Percentiles rank a stretch among this genome's conserved stretches.
Conservation (phyloP, 2,888 invertebrate genomes). For the Hyposoter didymator region DNA sequence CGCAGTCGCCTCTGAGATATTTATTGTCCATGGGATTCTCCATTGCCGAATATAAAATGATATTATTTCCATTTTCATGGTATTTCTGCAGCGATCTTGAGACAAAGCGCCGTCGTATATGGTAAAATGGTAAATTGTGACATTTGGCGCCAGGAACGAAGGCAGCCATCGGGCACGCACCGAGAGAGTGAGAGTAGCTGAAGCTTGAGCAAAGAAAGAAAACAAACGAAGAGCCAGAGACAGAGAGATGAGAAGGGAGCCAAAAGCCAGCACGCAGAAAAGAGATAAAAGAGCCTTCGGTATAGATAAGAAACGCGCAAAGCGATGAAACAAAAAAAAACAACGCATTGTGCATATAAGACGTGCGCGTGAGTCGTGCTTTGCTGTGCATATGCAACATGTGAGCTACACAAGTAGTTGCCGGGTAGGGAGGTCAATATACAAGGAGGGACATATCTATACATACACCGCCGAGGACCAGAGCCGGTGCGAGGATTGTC, state of each 20-base stretch:
- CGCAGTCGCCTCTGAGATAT: not conserved
- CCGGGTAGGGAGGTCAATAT: constrained; percentile 35
- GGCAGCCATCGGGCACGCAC: constrained; percentile 19
- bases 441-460: constrained; percentile 19
- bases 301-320: constrained; percentile 54
- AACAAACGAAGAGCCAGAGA: not conserved
- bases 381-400: constrained; percentile 57
- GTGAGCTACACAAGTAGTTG: constrained; percentile 61
- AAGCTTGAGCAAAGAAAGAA: constrained; percentile 13
- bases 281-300: constrained; percentile 50
- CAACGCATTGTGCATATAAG: constrained; percentile 65
- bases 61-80: not conserved
- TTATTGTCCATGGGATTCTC: not conserved
- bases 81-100: not conserved
- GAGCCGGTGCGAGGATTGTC: constrained; percentile 80
- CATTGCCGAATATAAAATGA: not conserved
- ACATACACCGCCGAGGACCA: constrained; percentile 44
- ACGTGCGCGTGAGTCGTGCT: constrained; percentile 56
- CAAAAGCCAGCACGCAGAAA: constrained; percentile 36
- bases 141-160: constrained; percentile 61
- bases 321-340: constrained; percentile 57
- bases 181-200: constrained; percentile 53
- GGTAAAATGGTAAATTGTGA: constrained; percentile 42
- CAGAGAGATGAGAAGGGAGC: constrained; percentile 19
- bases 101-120: not conserved